These are phyloP conservation scores for Ectemnius continuus DNA, from an alignment of 2,888 invertebrate genomes.

Conservation along the genomic window DNA sequence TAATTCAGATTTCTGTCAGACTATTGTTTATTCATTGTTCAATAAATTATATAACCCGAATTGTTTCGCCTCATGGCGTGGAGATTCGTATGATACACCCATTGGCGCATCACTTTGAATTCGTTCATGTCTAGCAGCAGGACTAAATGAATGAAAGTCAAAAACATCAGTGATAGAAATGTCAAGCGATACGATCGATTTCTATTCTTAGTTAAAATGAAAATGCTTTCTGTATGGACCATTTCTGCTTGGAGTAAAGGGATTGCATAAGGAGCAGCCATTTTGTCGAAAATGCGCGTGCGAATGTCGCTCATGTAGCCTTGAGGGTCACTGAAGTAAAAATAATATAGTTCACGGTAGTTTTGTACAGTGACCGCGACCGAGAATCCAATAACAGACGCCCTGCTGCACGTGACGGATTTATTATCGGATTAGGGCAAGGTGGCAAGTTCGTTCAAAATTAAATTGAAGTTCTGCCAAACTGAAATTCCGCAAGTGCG, in stretches of 20 bases:
- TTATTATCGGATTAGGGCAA: constrained; percentile 52
- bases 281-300: constrained; percentile 66
- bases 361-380: constrained; percentile 49
- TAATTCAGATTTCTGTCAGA: no score
- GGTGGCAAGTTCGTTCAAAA: constrained; percentile 32
- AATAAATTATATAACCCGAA: no score
- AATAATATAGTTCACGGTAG: constrained; percentile 37
- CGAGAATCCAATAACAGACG: constrained; percentile 48
- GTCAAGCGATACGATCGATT: no score
- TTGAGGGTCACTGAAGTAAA: constrained; percentile 42
- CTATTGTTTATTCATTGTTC: no score
- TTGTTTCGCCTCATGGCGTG: no score
- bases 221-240: no score
- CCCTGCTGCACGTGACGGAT: constrained; percentile 34
- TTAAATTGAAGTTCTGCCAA: constrained; percentile 45
- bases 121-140: no score
- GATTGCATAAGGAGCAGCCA: constrained; percentile 76
- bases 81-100: no score
- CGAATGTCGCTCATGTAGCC: constrained; percentile 24
- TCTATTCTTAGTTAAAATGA: no score
- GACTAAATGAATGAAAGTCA: no score
- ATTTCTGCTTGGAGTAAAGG: constrained; percentile 21
- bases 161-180: no score
- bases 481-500: constrained; percentile 20
- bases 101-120: no score